Evolutionary conservation across 2,888 invertebrate species (phyloP), one percentile per base, ranked within the genome.

Genomic region (Abrostola triplasia): DNA sequence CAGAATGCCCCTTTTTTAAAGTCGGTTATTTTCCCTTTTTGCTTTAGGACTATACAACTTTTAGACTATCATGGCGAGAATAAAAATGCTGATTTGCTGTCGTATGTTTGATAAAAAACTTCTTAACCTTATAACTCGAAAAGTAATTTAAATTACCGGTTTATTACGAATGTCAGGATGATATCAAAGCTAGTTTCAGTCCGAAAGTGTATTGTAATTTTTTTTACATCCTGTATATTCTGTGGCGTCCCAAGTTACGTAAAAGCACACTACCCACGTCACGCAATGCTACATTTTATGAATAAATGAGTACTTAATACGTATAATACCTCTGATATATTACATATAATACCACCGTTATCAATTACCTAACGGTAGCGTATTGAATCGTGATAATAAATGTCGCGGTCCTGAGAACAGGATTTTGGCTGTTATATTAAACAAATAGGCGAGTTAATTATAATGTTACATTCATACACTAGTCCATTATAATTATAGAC

Each of bases 311-410:
- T 5, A 49, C 24, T 11, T 55, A 53, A 49, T 36, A 67, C 41
- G 36, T 38, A 7, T 61, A 67, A 76, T 59, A 49, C 64, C 59
- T 52, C 7, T 40, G 52, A 71, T 74, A 67, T 58, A 71, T 70
- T 49, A 60, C 4, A 36, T 48, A 24, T 50, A 56, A 66, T 49
- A 35, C 7, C 36, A 11, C 6, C 12, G 59, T 44, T 61, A 71
- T 64, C 57, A 38, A 41, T 35, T 9, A 40, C 36, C 59, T 74
- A 61, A 74, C 61, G 7, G 44, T 55, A 58, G 59, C 5, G 9
- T 69, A 58, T 24, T 24, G 54, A 55, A 49, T 24, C 6, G 57
- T 57, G 0, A 41, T 36, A 55, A 12, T 44, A 5, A 48, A 5
- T 24, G 9, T 47, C 7, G 13, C 0, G 13, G 44, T 12, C 1